Conservation (phyloP, 2,888 invertebrate species). For the Cylindroiulus punctatus region DNA sequence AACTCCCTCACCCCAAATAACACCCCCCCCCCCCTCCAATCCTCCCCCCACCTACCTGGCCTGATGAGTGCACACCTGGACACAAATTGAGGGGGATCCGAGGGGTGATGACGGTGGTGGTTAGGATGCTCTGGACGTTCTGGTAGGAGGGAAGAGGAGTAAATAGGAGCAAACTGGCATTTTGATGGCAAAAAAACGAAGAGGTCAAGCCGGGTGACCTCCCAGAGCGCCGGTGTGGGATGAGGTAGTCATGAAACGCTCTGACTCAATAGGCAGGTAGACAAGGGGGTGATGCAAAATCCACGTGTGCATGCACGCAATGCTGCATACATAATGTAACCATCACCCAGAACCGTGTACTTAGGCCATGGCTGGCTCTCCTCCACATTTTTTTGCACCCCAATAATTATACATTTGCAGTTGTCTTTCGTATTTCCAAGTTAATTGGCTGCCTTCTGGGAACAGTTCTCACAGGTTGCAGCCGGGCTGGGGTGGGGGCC, state of each 20-base stretch:
- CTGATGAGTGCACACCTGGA: slow-evolving; percentile 19
- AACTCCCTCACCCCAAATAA: too few relatives aligned
- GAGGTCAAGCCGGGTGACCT: slow-evolving; percentile 10
- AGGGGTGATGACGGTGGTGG: slow-evolving; percentile 36
- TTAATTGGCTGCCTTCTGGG: slow-evolving; percentile 33
- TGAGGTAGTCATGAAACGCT: neutral
- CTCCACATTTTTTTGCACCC: neutral
- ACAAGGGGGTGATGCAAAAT: slow-evolving; percentile 37
- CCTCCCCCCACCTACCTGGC: slow-evolving; percentile 20
- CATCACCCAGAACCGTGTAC: slow-evolving; percentile 14
- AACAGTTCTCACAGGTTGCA: slow-evolving; percentile 30
- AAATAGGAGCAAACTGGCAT: slow-evolving; percentile 38
- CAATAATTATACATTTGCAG: slow-evolving; percentile 36
- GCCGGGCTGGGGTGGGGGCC: neutral
- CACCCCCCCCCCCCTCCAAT: neutral
- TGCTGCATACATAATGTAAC: slow-evolving; percentile 21
- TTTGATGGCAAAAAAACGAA: neutral
- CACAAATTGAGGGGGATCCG: slow-evolving; percentile 17
- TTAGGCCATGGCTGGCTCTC: neutral
- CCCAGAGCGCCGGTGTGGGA: slow-evolving; percentile 2
- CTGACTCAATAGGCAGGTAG: slow-evolving; percentile 33
- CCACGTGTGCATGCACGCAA: slow-evolving; percentile 26
- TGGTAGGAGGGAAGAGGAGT: slow-evolving; percentile 4
- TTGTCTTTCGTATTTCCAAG: slow-evolving; percentile 23
- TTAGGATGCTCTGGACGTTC: neutral